Evolutionary conservation across 2,113 vertebrate genomes (phyloP).

Genomic region (Morone chrysops): DNA sequence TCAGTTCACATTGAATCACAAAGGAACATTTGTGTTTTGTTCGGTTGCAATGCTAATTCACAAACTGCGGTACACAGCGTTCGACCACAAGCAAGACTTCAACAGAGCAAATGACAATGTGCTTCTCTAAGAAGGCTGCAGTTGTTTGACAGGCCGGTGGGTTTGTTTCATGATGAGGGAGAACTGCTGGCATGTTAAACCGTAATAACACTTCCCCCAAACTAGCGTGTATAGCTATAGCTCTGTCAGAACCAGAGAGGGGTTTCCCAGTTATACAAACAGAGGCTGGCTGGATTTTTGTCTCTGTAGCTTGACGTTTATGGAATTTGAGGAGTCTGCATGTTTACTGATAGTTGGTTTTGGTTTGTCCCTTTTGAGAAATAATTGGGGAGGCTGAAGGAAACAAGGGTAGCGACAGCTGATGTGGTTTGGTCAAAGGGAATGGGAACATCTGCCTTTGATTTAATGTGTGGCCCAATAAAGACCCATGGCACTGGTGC

Average conservation of each 20-base stretch:
- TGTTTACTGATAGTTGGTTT: conserved; percentile 80
- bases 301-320: conserved; percentile 67
- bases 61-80: conserved; percentile 41
- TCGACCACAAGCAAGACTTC: conserved; percentile 55
- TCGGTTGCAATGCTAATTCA: conserved; percentile 56
- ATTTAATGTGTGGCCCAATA: conserved; percentile 76
- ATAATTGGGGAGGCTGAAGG: conserved; percentile 68
- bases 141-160: conserved; percentile 80
- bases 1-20: conserved; percentile 39
- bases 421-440: conserved; percentile 72
- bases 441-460: conserved; percentile 79
- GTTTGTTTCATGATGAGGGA: conserved; percentile 75
- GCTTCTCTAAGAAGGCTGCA: conserved; percentile 55
- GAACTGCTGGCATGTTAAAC: conserved; percentile 78
- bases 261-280: conserved; percentile 72
- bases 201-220: conserved; percentile 74
- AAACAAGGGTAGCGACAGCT: conserved; percentile 78
- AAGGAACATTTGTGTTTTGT: conserved; percentile 49
- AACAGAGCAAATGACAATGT: conserved; percentile 55
- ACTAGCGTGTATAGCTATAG: conserved; percentile 66
- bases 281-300: conserved; percentile 59
- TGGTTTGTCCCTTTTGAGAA: conserved; percentile 71
- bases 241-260: conserved; percentile 60
- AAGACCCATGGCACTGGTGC: conserved; percentile 57
- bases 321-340: conserved; percentile 69